These are phyloP conservation scores for Cheilosia impressa DNA, from an alignment of 2,888 invertebrate genomes.

Conservation along the genomic window DNA sequence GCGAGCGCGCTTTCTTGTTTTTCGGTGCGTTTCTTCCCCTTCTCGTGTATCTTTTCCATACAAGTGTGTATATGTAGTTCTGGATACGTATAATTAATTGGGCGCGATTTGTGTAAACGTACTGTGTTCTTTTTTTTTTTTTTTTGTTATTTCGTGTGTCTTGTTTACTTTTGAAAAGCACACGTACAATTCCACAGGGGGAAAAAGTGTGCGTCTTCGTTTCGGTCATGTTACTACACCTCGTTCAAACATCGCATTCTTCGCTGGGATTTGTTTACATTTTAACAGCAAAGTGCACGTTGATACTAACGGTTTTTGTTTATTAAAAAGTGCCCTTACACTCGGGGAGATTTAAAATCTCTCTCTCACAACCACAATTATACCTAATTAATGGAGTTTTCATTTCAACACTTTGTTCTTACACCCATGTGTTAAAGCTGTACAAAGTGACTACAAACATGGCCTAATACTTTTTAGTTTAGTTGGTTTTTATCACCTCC, in stretches of 20 bases:
- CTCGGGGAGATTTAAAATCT: conserved; percentile 25
- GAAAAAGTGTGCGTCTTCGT: conserved; percentile 21
- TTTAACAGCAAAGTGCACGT: conserved; percentile 58
- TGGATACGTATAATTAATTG: conserved; percentile 67
- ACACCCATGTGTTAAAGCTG: neutral
- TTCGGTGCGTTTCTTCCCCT: conserved; percentile 7
- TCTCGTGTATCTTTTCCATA: conserved; percentile 16
- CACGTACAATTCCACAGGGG: conserved; percentile 32
- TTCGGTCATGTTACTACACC: conserved; percentile 38
- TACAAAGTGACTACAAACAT: neutral
- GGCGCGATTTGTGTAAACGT: conserved; percentile 59
- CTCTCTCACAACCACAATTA: conserved; percentile 39
- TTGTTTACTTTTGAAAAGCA: conserved; percentile 65
- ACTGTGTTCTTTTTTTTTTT: neutral
- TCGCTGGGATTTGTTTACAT: conserved; percentile 68
- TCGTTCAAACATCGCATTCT: conserved; percentile 54
- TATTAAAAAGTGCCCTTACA: conserved; percentile 30
- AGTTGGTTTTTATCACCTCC: conserved; percentile 55
- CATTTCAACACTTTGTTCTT: conserved; percentile 62
- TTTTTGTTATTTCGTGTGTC: conserved; percentile 37
- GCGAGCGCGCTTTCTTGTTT: conserved; percentile 60
- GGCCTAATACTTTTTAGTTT: conserved; percentile 22
- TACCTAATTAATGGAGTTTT: conserved; percentile 58
- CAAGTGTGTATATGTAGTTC: conserved; percentile 18
- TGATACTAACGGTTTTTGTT: conserved; percentile 37